phyloP scores from a whole-genome alignment of 2,113 vertebrate genomes.

The Vidua chalybeata region DNA sequence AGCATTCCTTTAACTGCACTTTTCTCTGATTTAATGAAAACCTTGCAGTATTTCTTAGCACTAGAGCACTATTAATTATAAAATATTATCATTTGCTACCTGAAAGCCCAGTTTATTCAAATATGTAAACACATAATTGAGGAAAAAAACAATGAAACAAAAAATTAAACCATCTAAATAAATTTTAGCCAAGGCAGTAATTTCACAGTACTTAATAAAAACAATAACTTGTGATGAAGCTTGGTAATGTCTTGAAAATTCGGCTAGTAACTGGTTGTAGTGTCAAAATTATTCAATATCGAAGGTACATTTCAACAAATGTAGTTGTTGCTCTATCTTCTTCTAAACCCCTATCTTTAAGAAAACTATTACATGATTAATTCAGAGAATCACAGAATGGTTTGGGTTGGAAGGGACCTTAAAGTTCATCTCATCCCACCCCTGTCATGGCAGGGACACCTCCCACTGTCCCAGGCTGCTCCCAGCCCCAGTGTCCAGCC shows the following conservation, averaged over 20 bases:
- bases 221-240: not conserved
- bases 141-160: not conserved
- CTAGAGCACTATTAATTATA: slow-evolving; percentile 78
- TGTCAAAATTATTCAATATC: not conserved
- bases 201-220: slow-evolving; percentile 19
- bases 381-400: not conserved
- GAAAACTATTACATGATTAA: not conserved
- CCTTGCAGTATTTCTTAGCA: slow-evolving; percentile 58
- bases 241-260: not conserved
- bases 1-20: slow-evolving; percentile 82
- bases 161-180: slow-evolving; percentile 29
- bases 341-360: not conserved
- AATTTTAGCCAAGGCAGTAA: slow-evolving; percentile 30
- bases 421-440: rapidly evolving
- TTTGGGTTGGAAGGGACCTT: rapidly evolving
- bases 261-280: not conserved
- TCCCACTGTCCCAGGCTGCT: not conserved
- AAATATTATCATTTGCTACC: slow-evolving; percentile 78
- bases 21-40: slow-evolving; percentile 84
- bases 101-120: slow-evolving; percentile 71
- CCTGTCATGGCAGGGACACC: not conserved
- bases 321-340: not conserved
- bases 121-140: slow-evolving; percentile 8
- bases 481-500: not conserved
- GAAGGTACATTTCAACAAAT: not conserved